Conservation (phyloP, 2,888 invertebrate genomes). For the Cacoxenus indagator region DNA sequence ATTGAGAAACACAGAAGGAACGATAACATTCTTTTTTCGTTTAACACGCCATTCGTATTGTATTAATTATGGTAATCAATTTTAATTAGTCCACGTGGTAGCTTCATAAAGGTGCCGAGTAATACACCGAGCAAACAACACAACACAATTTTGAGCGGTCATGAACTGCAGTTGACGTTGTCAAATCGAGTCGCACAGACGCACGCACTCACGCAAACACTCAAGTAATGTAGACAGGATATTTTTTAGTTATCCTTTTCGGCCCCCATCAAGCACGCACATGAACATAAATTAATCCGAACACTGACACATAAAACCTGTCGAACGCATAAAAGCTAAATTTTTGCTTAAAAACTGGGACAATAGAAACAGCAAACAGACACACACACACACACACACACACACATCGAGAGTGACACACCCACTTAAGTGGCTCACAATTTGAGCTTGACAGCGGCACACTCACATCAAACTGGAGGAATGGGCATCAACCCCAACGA, state of each 20-base stretch:
- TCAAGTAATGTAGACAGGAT: neutral
- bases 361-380: neutral
- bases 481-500: neutral
- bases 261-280: neutral
- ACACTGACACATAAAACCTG: conserved; percentile 19
- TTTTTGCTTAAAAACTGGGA: conserved; percentile 9
- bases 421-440: conserved; percentile 52
- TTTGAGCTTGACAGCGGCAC: conserved; percentile 56
- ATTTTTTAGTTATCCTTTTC: neutral
- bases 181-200: conserved; percentile 31
- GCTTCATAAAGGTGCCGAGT: conserved; percentile 20
- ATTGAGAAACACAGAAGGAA: conserved; percentile 22
- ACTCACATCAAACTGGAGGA: conserved; percentile 31
- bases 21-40: neutral
- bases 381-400: neutral
- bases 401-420: neutral
- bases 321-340: conserved; percentile 19
- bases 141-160: conserved; percentile 21
- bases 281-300: neutral
- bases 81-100: conserved; percentile 53
- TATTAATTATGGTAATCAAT: conserved; percentile 62
- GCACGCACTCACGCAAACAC: neutral
- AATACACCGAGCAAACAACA: neutral
- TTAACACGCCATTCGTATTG: conserved; percentile 50
- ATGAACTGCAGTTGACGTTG: conserved; percentile 55